Base-by-base conservation (phyloP, 2,888 invertebrate genomes). In the Parochlus steinenii region DNA sequence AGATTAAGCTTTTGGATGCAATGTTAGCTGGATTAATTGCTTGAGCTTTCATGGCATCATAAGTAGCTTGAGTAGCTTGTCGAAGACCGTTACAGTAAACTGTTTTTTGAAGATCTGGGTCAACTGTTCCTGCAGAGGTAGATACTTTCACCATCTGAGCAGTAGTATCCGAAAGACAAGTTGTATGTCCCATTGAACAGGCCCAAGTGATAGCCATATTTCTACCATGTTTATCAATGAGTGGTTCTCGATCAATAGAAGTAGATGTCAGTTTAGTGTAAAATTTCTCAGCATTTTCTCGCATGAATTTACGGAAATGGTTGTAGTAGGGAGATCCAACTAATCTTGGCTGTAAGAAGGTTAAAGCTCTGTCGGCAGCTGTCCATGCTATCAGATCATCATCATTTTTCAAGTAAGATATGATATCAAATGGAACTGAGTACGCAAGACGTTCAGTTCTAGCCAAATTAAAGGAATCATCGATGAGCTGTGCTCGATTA, bases 381-480 rank as follows among this genome's bases (percentile, higher is more conserved):
- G 63, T 58, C 72, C 81, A 80, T 0, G 81, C 77, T 14, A 76
- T 62, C 41, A 75, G 74, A 34, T 73, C 66, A 4, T 63, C 64
- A 54, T 78, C 77, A 3, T 62, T 58, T 36, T 61, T 56, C 40
- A 86, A 38, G 46, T 74, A 74, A 32, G 52, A 49, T 1, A 66
- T 55, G 12, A 74, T 44, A 31, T 63, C 60, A 15, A 75, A 54
- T 1, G 69, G 56, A 4, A 61, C 47, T 3, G 54, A 49, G 34
- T 65, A 60, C 4, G 57, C 61, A 37, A 74, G 52, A 22, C 65
- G 54, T 18, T 69, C 69, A 37, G 69, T 65, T 34, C 67, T 58
- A 5, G 74, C 74, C 33, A 75, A 53, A 43, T 67, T 69, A 41
- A 73, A 66, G 4, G 74, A 59, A 51, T 90, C 89, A 45, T 82